A percentile compares a stretch with the other conserved stretches of the same genome.
These are phyloP conservation scores for Ondatra zibethicus DNA, from an alignment of 2,113 vertebrate genomes.

Conservation along the genomic window DNA sequence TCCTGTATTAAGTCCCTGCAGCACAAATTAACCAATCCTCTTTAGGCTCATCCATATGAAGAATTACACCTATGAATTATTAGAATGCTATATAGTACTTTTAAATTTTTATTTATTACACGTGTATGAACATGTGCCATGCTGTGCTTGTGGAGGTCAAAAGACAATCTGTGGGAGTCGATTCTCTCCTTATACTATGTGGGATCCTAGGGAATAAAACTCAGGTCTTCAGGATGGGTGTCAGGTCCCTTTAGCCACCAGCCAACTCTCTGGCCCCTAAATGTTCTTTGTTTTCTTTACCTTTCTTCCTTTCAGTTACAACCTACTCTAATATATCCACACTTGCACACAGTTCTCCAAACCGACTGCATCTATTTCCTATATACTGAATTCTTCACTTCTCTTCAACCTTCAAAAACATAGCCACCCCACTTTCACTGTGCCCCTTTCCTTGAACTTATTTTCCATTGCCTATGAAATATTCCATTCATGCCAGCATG, in stretches of 20 bases:
- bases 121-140: not conserved
- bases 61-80: not conserved
- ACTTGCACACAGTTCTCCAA: not conserved
- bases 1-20: not conserved
- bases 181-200: not conserved
- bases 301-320: not conserved
- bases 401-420: not conserved
- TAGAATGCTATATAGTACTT: not conserved
- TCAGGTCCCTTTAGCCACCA: not conserved
- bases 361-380: not conserved
- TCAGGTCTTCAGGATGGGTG: not conserved
- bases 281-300: not conserved
- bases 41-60: not conserved
- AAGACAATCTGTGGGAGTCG: not conserved
- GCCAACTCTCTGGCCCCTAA: not conserved
- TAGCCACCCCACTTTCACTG: not conserved
- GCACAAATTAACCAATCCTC: not conserved
- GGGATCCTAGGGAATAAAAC: not conserved
- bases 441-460: not conserved
- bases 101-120: not conserved
- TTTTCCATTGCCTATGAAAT: not conserved
- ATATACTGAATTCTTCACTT: not conserved
- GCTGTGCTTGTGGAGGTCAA: not conserved
- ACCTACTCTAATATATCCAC: not conserved
- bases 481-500: not conserved